A percentile compares a stretch with the other conserved stretches of the same genome.
Conservation (phyloP, 2,888 invertebrate species). For the Oxytorus armatus region DNA sequence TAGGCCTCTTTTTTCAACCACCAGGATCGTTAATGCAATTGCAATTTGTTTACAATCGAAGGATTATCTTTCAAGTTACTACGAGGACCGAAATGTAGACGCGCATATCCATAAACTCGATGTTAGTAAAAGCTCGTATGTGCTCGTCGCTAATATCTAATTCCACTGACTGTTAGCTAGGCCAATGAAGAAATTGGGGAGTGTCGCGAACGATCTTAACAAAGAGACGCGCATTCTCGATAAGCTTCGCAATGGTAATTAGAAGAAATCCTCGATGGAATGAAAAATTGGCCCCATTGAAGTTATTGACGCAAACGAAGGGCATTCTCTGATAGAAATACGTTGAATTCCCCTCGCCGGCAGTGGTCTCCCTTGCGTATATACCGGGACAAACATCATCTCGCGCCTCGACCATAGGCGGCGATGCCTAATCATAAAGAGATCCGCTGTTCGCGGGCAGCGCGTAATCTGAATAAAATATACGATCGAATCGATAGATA, state of each 20-base stretch:
- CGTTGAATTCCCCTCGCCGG: background rate
- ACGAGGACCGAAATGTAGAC: no score
- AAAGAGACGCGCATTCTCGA: constrained; percentile 4
- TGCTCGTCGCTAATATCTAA: no score
- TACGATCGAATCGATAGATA: constrained; percentile 84
- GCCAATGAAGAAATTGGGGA: background rate
- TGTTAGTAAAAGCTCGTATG: no score
- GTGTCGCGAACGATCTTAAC: constrained; percentile 6
- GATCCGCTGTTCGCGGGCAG: constrained; percentile 79
- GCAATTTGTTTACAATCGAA: no score
- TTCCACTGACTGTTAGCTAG: background rate
- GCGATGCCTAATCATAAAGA: constrained; percentile 83
- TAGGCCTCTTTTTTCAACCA: no score
- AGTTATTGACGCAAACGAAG: constrained; percentile 32
- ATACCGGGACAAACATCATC: constrained; percentile 21
- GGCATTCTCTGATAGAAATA: constrained; percentile 10
- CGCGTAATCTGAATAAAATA: constrained; percentile 84
- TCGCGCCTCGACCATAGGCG: constrained; percentile 75
- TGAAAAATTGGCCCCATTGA: constrained; percentile 44
- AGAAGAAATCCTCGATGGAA: constrained; percentile 29
- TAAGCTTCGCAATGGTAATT: constrained; percentile 28
- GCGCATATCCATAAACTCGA: no score
- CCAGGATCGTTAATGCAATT: no score
- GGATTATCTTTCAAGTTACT: no score
- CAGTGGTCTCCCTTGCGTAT: background rate